These are phyloP conservation scores for Volucella inflata DNA, from an alignment of 2,888 invertebrate genomes.

Conservation along the genomic window DNA sequence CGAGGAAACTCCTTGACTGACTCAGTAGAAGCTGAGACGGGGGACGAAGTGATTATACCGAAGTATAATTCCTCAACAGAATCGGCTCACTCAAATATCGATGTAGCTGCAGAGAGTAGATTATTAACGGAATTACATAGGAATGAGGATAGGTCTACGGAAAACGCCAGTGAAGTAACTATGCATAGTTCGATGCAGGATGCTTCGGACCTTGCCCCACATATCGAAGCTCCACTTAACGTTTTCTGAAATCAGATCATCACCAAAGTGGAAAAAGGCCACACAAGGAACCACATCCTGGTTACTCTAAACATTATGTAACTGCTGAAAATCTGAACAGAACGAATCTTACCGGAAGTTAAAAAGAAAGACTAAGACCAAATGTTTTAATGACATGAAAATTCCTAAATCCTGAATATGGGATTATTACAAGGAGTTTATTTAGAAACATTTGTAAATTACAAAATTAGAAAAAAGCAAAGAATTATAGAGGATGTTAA, in stretches of 20 bases:
- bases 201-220: conserved; percentile 38
- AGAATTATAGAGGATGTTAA: conserved; percentile 7
- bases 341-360: neutral
- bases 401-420: conserved; percentile 1
- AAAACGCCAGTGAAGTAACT: conserved; percentile 35
- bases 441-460: conserved; percentile 10
- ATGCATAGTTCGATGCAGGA: too few relatives aligned
- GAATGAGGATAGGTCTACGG: too few relatives aligned
- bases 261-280: too few relatives aligned
- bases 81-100: neutral
- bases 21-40: neutral
- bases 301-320: neutral
- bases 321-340: neutral
- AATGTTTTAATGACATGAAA: conserved; percentile 39
- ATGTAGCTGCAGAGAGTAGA: neutral
- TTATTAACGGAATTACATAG: neutral
- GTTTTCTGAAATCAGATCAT: too few relatives aligned
- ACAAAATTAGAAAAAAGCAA: conserved; percentile 28
- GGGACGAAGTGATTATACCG: neutral
- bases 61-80: neutral
- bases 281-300: too few relatives aligned
- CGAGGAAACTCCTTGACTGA: conserved; percentile 18
- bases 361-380: conserved; percentile 19
- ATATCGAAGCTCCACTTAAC: conserved; percentile 47
- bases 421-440: conserved; percentile 2